Evolutionary conservation across 2,797 vertebrate species (phyloP), one percentile per base, ranked within the genome.

Genomic region (Sebastes taczanowskii): DNA sequence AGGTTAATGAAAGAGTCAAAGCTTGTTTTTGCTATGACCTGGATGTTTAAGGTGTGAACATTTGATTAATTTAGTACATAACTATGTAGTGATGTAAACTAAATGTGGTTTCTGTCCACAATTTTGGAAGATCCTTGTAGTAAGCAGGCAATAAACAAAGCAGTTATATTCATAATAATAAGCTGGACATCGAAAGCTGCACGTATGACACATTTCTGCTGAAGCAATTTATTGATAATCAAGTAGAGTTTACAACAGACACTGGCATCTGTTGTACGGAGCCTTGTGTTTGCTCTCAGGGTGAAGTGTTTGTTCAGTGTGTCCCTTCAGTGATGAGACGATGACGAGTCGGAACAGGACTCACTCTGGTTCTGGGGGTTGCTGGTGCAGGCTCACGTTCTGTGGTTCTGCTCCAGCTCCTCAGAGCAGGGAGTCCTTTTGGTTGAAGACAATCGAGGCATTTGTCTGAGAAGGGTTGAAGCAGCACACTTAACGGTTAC

Each of bases 381-480:
- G 1, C 88, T 76, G 88, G 77, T 73, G 71, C 88, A 74, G 89
- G 7, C 4, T 14, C 94, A 93, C 85, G 95, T 96, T 96, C 91
- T 96, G 95, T 95, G 94, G 84, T 71, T 84, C 91, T 93, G 90
- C 25, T 78, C 83, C 9, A 27, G 89, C 7, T 25, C 86, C 82
- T 81, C 92, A 87, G 94, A 85, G 77, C 81, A 60, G 86, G 16
- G 80, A 71, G 89, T 92, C 88, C 91, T 49, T 63, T 61, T 76
- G 7, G 11, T 94, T 98, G 93, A 95, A 93, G 97, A 98, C 92
- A 93, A 93, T 95, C 2, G 97, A 98, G 97, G 97, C 97, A 98
- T 99, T 98, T 98, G 97, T 99, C 98, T 99, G 98, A 99, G 98
- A 97, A 97, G 97, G 96, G 93, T 68, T 11, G 6, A 76, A 34